Evolutionary conservation across 2,797 vertebrate genomes (phyloP), one percentile per base, ranked within the genome.

Genomic region (Nyctalus aviator): DNA sequence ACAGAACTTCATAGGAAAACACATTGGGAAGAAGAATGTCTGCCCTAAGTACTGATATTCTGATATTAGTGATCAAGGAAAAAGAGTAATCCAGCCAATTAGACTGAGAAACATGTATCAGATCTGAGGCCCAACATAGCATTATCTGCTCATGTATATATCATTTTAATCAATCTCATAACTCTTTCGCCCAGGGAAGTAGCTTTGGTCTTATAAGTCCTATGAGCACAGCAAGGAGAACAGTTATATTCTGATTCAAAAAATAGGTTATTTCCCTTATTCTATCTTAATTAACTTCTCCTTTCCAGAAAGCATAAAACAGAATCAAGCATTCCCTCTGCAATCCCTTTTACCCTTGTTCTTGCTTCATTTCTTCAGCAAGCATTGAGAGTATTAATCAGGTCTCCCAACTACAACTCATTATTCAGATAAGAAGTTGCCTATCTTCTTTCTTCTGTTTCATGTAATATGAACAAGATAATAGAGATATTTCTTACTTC

Each of bases 1-100:
- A 78, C 11, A 69, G 1, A 32, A 77, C 90, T 95, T 95, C 96
- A 78, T 82, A 78, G 86, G 50, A 94, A 97, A 96, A 96, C 71
- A 88, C 89, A 92, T 78, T 93, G 84, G 92, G 88, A 97, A 97
- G 95, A 97, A 94, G 97, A 97, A 96, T 93, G 71, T 41, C 71
- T 95, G 71, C 64, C 76, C 79, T 83, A 87, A 91, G 48, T 88
- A 82, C 57, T 59, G 25, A 59, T 59, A 59, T 27, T 59, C 55
- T 85, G 79, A 71, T 95, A 96, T 96, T 95, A 95, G 69, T 91
- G 95, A 97, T 93, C 83, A 95, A 97, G 91, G 32, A 8, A 53
- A 96, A 27, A 7, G 57, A 96, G 86, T 95, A 85, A 96, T 96
- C 92, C 55, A 50, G 72, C n/a, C 97, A 97, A 89, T 96, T 94